Base-by-base conservation (phyloP, 2,888 invertebrate genomes). In the Eumerus sabulonum region DNA sequence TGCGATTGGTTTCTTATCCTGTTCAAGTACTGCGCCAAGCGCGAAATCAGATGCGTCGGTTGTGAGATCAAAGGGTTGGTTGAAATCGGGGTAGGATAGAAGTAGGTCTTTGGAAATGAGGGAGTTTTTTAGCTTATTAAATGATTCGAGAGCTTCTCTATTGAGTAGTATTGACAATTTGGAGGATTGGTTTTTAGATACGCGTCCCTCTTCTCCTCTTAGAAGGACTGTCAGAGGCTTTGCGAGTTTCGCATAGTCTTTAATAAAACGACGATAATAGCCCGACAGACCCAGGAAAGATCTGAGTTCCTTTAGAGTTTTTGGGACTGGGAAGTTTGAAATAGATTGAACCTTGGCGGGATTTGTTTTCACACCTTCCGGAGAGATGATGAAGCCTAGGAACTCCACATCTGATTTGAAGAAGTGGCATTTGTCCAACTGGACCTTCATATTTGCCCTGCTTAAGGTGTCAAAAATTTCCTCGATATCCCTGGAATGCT, bases 301-400 rank as follows among this genome's bases (percentile, higher is more conserved):
- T 50, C 50, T 50, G 0, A 27, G 50, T 50, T 19, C 50, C 1
- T 50, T 50, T 19, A 1, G 66, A 40, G n/a, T 63, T 83, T 53
- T 63, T 74, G 13, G 82, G 82, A 12, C 71, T 12, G n/a, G 82
- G 82, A 17, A 81, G 79, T 14, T 82, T 76, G 27, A 54, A 18
- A 84, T 82, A n/a, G n/a, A n/a, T n/a, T n/a, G n/a, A n/a, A n/a
- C n/a, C n/a, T n/a, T n/a, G n/a, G n/a, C n/a, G 2, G 83, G 83
- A 53, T 85, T 82, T 5, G 85, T 84, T 64, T 77, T 83, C 11
- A 83, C 79, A n/a, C 83, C 84, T 1, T 85, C 83, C 9, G 71
- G 59, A 1, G 76, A 76, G 13, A 81, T 57, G 11, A 86, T 57
- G 45, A 85, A 86, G 2, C 87, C 86, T 38, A 87, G 66, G 67